Conservation (phyloP, 2,113 vertebrate species). For the Rhizomys pruinosus region DNA sequence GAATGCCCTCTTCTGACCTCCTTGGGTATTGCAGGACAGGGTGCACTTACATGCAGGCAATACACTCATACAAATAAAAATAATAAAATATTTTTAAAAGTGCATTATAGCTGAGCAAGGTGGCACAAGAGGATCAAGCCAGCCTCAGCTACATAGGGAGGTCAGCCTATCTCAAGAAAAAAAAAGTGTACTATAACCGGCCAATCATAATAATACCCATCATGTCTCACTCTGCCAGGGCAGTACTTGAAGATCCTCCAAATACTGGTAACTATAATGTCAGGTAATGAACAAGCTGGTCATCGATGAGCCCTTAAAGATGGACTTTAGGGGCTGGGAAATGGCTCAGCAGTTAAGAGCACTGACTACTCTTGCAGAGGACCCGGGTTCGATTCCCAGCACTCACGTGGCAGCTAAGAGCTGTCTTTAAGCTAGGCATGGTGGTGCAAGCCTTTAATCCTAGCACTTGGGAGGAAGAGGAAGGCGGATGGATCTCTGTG, state of each 20-base stretch:
- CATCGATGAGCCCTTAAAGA: neutral
- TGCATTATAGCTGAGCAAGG: neutral
- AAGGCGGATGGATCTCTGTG: too few relatives aligned
- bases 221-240: neutral
- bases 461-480: too few relatives aligned
- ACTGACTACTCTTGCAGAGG: too few relatives aligned
- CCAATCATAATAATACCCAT: neutral
- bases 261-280: neutral
- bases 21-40: neutral
- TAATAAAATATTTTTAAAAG: neutral
- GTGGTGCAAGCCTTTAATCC: too few relatives aligned
- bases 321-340: too few relatives aligned
- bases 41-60: neutral
- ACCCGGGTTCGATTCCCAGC: too few relatives aligned
- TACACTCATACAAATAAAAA: neutral
- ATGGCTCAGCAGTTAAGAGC: too few relatives aligned
- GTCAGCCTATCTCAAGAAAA: neutral
- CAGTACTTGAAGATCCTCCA: constrained; percentile 1
- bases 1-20: neutral
- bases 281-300: neutral
- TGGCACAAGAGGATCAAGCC: neutral
- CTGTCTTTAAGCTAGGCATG: too few relatives aligned
- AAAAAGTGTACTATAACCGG: neutral
- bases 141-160: neutral
- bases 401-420: too few relatives aligned